Evolutionary conservation across 1,140 invertebrate genomes (phyloP), one percentile per base, ranked within the genome.

Genomic region (Drosophila prosaltans): DNA sequence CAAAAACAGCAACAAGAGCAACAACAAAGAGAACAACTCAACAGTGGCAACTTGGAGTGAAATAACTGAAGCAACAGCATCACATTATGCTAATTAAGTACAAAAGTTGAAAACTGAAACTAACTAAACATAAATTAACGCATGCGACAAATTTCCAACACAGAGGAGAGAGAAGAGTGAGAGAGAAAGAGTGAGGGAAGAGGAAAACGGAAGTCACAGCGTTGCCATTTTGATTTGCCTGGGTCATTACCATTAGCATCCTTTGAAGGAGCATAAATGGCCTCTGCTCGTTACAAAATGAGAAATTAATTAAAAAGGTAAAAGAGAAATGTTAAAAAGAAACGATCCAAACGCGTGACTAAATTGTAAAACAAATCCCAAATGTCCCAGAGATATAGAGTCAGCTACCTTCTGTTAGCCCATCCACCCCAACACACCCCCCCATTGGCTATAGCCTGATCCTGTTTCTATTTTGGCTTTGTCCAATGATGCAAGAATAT

Each of bases 251-350:
- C 61, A 70, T 72, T 69, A 83, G 63, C 41, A 54, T 24, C 72
- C 67, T 68, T 82, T 82, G 72, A 51, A 67, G 80, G 54, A 70
- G 77, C 67, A 64, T 78, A 80, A 84, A 84, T 67, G 81, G 48
- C 67, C 68, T 64, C 57, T 58, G 48, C 51, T 48, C 30, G 55
- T 65, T 39, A 62, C 64, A 36, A 68, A 76, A 69, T 75, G 72
- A 73, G 58, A 83, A 88, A 88, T 88, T 88, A 88, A 88, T 88
- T 88, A 88, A 83, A 86, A 88, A 80, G 80, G 80, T 82, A 58
- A 48, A 36, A 65, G 75, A 73, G 71, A 62, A 76, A 65, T 65
- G 54, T 65, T 60, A 78, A 73, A 72, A 73, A 72, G 79, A 88
- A 89, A 83, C 59, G 79, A 65, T 55, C 40, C 28, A 10, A 55